A percentile compares a stretch with the other conserved stretches of the same genome.
Evolutionary conservation across 2,888 invertebrate species (phyloP).

Genomic region (Aleiodes alternator): DNA sequence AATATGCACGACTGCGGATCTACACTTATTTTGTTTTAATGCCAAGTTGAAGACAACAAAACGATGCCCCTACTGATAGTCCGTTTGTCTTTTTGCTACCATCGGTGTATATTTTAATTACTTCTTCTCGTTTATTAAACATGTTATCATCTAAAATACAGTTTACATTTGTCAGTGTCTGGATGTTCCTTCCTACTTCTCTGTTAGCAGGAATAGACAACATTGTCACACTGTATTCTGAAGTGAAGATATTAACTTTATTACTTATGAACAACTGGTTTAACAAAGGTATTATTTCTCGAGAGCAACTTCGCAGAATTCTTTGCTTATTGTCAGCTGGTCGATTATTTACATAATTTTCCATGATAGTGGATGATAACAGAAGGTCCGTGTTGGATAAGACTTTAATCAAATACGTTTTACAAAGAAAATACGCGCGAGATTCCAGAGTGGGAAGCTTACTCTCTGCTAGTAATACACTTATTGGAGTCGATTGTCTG

Average conservation of each 20-base stretch:
- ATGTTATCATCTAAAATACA: too few species aligned
- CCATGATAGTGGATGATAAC: not conserved
- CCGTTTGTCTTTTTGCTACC: not conserved
- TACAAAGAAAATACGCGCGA: not conserved
- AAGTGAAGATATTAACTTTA: not conserved
- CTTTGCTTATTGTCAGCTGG: not conserved
- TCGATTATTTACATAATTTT: not conserved
- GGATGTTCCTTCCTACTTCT: not conserved
- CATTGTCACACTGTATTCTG: not conserved
- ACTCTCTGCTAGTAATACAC: not conserved
- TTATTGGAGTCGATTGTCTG: not conserved
- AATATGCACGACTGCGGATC: not conserved
- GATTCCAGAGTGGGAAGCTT: not conserved
- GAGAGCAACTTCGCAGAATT: not conserved
- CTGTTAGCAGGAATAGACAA: not conserved
- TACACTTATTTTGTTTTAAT: not conserved
- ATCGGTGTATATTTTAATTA: not conserved
- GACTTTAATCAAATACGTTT: conserved; percentile 7
- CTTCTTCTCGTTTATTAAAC: not conserved
- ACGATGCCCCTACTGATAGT: not conserved
- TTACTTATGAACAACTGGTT: not conserved
- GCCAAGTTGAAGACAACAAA: not conserved
- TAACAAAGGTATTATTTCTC: not conserved
- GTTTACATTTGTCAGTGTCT: too few species aligned
- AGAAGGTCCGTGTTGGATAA: not conserved